Conservation (phyloP, 2,113 vertebrate genomes). For the Erythrocercus mccallii region DNA sequence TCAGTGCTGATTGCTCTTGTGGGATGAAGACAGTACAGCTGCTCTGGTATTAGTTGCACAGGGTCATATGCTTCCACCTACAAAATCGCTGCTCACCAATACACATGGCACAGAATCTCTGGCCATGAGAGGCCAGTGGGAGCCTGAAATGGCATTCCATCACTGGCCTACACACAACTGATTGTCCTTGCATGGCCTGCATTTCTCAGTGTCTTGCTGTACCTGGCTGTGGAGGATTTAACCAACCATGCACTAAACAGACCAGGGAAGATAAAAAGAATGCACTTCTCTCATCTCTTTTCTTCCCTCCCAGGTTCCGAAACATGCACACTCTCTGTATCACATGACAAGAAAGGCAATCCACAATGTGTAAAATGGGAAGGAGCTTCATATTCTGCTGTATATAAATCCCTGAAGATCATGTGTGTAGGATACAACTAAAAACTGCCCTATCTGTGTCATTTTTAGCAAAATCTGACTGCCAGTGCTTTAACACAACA, state of each 20-base stretch:
- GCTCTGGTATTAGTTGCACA: background rate
- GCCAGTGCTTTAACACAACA: background rate
- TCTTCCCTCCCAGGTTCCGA: background rate
- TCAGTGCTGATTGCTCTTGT: background rate
- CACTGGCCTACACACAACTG: accelerated
- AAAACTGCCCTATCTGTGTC: background rate
- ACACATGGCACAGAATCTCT: background rate
- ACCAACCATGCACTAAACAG: background rate
- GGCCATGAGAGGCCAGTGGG: background rate
- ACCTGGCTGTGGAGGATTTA: background rate
- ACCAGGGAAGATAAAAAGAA: background rate
- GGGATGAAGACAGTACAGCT: background rate
- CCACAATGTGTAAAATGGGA: background rate
- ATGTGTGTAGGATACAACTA: slow-evolving; percentile 4
- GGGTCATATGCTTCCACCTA: background rate
- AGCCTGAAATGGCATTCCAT: background rate
- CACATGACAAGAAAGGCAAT: background rate
- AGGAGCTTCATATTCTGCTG: background rate
- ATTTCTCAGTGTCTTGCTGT: background rate
- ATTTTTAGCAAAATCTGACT: slow-evolving; percentile 9
- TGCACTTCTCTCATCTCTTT: background rate
- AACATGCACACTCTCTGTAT: background rate
- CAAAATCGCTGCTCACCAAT: background rate
- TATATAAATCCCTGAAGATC: slow-evolving; percentile 22
- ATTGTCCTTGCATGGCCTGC: background rate